Conservation (phyloP, 2,113 vertebrate species). For the Tragulus kanchil region DNA sequence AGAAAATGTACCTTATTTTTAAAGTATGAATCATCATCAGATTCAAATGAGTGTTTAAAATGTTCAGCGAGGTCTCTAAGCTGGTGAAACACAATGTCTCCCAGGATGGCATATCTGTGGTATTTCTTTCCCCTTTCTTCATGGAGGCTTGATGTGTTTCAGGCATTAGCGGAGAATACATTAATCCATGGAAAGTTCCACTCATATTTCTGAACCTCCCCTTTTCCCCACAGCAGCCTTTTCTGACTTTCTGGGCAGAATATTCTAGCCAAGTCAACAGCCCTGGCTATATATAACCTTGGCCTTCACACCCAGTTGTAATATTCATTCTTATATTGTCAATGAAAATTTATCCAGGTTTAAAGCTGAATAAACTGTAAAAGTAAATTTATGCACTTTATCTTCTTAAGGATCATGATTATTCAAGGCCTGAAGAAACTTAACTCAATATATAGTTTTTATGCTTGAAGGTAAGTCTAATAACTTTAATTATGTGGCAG, state of each 20-base stretch:
- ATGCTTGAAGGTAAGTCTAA: background rate
- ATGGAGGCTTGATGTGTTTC: background rate
- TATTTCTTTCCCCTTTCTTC: background rate
- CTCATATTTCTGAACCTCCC: background rate
- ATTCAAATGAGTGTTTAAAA: background rate
- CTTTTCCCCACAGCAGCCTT: background rate
- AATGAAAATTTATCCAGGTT: background rate
- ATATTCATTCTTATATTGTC: background rate
- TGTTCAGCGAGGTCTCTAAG: background rate
- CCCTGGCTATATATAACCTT: background rate
- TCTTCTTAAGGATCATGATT: background rate
- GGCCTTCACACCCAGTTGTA: background rate
- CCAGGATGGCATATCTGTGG: background rate
- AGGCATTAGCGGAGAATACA: background rate
- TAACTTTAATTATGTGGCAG: background rate
- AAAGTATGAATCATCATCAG: background rate
- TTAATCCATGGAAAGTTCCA: background rate
- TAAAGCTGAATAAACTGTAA: background rate
- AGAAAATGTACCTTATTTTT: background rate
- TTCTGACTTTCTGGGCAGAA: background rate
- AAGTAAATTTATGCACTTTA: background rate
- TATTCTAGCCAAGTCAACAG: background rate
- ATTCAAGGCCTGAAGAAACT: background rate
- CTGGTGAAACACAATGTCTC: background rate
- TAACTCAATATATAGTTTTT: background rate